Evolutionary conservation across 2,113 vertebrate species (phyloP).

Genomic region (Calyptomena viridis): DNA sequence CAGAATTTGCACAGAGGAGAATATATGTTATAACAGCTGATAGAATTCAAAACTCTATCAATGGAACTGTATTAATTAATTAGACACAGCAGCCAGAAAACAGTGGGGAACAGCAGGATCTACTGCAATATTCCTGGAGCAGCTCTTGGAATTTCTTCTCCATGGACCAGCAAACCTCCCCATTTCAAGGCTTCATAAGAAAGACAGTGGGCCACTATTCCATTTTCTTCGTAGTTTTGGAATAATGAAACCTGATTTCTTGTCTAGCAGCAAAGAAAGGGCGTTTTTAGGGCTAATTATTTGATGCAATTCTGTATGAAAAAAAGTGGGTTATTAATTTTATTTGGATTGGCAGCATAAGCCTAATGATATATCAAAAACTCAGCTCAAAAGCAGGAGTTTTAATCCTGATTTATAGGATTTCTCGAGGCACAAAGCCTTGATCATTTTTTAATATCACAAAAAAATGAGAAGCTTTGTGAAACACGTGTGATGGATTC

Average conservation of each 20-base stretch:
- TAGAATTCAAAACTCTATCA: not conserved
- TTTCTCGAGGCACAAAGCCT: not conserved
- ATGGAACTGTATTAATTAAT: not conserved
- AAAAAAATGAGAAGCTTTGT: not conserved
- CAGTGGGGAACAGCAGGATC: not conserved
- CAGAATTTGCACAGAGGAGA: slow-evolving; percentile 10
- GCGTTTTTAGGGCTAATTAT: not conserved
- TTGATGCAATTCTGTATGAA: not conserved
- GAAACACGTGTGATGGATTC: not conserved
- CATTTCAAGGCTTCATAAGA: not conserved
- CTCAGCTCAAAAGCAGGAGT: not conserved
- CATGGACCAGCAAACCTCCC: not conserved
- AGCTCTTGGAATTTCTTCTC: not conserved
- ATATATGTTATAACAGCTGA: not conserved
- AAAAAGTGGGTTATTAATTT: not conserved
- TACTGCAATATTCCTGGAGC: not conserved
- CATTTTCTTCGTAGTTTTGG: not conserved
- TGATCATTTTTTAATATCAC: not conserved
- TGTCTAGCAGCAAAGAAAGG: not conserved
- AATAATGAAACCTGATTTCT: not conserved
- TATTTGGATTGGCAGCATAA: not conserved
- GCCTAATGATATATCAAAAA: not conserved
- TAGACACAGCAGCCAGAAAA: not conserved
- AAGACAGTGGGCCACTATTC: not conserved
- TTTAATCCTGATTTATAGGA: not conserved